A percentile compares a stretch with the other conserved stretches of the same genome.
Evolutionary conservation across 2,888 invertebrate species (phyloP).

Genomic region (Lamellibrachia columna): DNA sequence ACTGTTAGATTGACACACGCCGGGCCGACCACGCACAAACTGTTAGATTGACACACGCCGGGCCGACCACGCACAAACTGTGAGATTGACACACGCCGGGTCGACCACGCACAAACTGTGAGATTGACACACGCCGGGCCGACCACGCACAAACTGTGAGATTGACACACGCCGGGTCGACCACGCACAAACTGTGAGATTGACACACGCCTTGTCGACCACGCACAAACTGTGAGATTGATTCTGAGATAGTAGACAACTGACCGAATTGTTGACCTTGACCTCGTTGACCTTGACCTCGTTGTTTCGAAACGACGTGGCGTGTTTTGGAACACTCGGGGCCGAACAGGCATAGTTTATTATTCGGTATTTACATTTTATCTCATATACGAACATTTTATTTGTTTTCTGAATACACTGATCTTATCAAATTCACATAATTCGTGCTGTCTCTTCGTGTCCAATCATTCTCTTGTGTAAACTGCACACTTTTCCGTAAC

Average conservation of each 20-base stretch:
- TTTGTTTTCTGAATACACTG: too few relatives aligned
- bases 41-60: background rate
- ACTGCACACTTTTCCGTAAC: too few relatives aligned
- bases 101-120: too few relatives aligned
- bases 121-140: too few relatives aligned
- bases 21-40: background rate
- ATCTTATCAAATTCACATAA: too few relatives aligned
- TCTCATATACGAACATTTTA: background rate
- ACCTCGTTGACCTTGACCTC: background rate
- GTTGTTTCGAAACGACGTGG: too few relatives aligned
- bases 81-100: too few relatives aligned
- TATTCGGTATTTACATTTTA: background rate
- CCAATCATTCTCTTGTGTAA: too few relatives aligned
- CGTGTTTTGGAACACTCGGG: background rate
- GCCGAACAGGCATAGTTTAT: background rate
- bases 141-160: background rate
- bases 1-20: too few relatives aligned
- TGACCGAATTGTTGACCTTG: background rate
- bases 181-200: background rate
- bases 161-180: background rate
- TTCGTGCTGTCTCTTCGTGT: too few relatives aligned
- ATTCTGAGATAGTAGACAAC: background rate
- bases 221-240: background rate
- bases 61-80: background rate
- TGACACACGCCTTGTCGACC: too few relatives aligned